These are phyloP conservation scores for Opisthocomus hoazin DNA, from an alignment of 2,113 vertebrate species.

Conservation along the genomic window DNA sequence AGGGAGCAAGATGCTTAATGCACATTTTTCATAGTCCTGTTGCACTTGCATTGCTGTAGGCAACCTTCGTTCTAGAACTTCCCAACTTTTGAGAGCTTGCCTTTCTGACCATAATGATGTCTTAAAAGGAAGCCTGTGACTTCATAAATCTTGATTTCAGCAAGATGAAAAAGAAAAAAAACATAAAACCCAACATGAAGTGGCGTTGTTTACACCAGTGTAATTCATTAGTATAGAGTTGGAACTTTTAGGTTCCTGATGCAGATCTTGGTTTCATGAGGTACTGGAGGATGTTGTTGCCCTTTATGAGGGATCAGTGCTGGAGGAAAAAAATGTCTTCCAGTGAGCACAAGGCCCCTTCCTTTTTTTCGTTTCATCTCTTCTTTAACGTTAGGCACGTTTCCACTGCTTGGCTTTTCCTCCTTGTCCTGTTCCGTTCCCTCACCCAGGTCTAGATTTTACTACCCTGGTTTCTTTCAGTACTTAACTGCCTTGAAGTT, in stretches of 20 bases:
- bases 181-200: background rate
- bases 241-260: background rate
- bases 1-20: background rate
- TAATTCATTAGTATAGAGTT: background rate
- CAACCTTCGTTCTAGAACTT: background rate
- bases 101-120: background rate
- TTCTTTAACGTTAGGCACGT: background rate
- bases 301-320: background rate
- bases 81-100: background rate
- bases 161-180: background rate
- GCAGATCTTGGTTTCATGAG: background rate
- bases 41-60: background rate
- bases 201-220: background rate
- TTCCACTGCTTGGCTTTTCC: background rate
- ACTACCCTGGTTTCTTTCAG: background rate
- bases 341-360: background rate
- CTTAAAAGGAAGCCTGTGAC: background rate
- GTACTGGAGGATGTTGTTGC: background rate
- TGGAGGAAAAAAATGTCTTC: background rate
- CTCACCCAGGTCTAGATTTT: background rate
- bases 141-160: background rate
- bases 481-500: background rate
- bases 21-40: background rate
- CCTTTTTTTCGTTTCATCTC: background rate
- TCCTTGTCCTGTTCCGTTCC: background rate